Evolutionary conservation across 2,797 vertebrate species (phyloP).

Genomic region (Myotis findleyi): DNA sequence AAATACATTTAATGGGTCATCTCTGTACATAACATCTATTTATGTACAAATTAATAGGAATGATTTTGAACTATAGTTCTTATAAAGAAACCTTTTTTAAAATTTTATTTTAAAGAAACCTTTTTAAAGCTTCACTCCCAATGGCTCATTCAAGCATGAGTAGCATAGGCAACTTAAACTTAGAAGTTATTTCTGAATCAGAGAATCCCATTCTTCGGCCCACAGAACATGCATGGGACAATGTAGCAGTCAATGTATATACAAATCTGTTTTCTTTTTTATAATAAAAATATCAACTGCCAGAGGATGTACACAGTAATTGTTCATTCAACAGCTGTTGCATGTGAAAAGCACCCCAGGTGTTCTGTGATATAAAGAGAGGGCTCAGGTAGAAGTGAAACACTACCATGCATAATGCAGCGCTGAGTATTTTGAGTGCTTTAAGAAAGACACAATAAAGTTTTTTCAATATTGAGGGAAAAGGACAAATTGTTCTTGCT

Average conservation of each 20-base stretch:
- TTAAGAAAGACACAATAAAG: not conserved
- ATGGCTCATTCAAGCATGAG: not conserved
- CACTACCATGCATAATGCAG: fast-evolving
- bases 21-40: not conserved
- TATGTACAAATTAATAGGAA: not conserved
- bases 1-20: not conserved
- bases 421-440: not conserved
- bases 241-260: not conserved
- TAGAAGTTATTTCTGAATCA: slow-evolving; percentile 39
- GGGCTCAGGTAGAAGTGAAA: not conserved
- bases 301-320: not conserved
- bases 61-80: not conserved
- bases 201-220: not conserved
- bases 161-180: not conserved
- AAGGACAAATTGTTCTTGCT: slow-evolving; percentile 21
- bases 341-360: not conserved
- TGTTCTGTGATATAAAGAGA: not conserved
- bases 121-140: not conserved
- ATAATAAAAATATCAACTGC: not conserved
- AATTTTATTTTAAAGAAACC: not conserved
- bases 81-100: not conserved
- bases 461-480: slow-evolving; percentile 21
- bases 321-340: not conserved
- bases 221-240: not conserved
- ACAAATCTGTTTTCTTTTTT: slow-evolving; percentile 19